Conservation (phyloP, 2,797 vertebrate genomes). For the Scyliorhinus canicula region DNA sequence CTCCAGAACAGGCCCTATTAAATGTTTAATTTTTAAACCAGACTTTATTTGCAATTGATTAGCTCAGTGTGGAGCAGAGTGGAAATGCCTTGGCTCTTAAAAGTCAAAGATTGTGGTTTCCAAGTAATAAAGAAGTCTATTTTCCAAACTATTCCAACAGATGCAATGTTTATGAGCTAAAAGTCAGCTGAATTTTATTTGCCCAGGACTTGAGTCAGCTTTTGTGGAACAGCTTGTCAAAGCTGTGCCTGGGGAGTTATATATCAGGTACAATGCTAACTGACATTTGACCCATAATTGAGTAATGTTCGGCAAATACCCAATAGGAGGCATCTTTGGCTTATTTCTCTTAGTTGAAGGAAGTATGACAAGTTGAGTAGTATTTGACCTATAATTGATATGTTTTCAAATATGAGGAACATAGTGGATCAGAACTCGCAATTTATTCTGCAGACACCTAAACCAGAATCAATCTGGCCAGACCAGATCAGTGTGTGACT, state of each 20-base stretch:
- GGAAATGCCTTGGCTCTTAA: not conserved
- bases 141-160: slow-evolving; percentile 10
- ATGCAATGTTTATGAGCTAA: slow-evolving; percentile 43
- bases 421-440: not conserved
- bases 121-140: not conserved
- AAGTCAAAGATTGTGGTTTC: not conserved
- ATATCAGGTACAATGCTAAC: slow-evolving; percentile 44
- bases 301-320: not conserved
- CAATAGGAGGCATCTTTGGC: not conserved
- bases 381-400: slow-evolving; percentile 50
- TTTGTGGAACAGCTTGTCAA: slow-evolving; percentile 43
- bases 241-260: not conserved
- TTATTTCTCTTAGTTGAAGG: not conserved
- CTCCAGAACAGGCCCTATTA: slow-evolving; percentile 18
- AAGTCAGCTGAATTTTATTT: slow-evolving; percentile 43
- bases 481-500: not conserved
- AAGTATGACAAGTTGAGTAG: slow-evolving; percentile 16
- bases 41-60: slow-evolving; percentile 31
- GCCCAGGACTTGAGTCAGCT: slow-evolving; percentile 33
- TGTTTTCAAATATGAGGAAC: not conserved
- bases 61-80: not conserved
- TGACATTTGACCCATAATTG: slow-evolving; percentile 15
- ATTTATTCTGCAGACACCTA: not conserved
- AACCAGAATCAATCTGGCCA: not conserved
- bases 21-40: slow-evolving; percentile 29